Evolutionary conservation across 2,888 invertebrate genomes (phyloP), one percentile per base, ranked within the genome.

Genomic region (Eubasilissa splendida): DNA sequence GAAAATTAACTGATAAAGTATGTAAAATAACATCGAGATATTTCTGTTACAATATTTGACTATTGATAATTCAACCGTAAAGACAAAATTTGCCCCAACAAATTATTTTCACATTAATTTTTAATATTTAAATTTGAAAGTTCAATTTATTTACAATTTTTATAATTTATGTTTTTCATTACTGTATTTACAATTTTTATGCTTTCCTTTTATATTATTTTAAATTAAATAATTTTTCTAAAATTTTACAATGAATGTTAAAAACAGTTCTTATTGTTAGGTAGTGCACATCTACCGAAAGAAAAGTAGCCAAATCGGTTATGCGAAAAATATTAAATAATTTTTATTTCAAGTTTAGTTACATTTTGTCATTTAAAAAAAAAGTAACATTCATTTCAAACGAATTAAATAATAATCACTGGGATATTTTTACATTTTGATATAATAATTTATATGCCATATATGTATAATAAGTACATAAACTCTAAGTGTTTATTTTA

Each of bases 391-490:
- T 33, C 63, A 63, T 33, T 31, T 33, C 5, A 31, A 63, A 63
- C 22, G 0, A 42, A 42, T 56, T 22, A 65, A 65, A 53, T 10
- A 53, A 52, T 73, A 52, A 60, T 78, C 78, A 78, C 78, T 78
- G 73, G 73, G 78, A 77, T 70, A 58, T 68, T 66, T 54, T 54
- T 66, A 56, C 70, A 77, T 53, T 56, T 14, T 11, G 10, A 75
- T 75, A 52, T 33, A 60, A 60, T 63, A 42, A 42, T 42, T 42
- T 53, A n/a, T 42, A 66, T 54, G 42, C 56, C 66, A 12, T 33
- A 11, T 70, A 50, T 4, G 42, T 58, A 59, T 33, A 58, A 70
- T 77, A 77, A 77, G 77, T 77, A 77, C 77, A 77, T 52, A 54
- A 31, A 52, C 22, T 56, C 33, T 71, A 71, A 22, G 31, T 71